Base-by-base conservation (phyloP, 2,797 vertebrate genomes). In the Catharus ustulatus region DNA sequence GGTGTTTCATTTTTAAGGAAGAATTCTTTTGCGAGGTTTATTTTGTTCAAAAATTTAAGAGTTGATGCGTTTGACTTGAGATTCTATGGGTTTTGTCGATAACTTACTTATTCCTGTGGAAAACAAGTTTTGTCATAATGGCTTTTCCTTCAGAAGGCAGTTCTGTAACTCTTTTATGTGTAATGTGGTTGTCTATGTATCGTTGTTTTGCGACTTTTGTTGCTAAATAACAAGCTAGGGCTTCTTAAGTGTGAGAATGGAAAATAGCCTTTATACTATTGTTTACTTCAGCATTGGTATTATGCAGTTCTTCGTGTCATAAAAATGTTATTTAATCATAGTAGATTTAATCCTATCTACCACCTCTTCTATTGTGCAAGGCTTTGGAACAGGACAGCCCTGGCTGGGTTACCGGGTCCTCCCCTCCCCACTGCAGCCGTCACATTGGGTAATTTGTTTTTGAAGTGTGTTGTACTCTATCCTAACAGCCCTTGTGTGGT, bases 401-500 rank as follows among this genome's bases (percentile, higher is more conserved):
- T 73, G 0, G 0, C 29, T 89, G 40, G 15, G 26, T 52, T 82
- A 4, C 26, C 5, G 36, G 38, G 30, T 59, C 40, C 13, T 76
- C 16, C 24, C 19, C 11, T 68, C 62, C 20, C 13, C 38, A 1
- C 6, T 64, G 72, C 29, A 62, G 27, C 46, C 1, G 0, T 54
- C 36, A 24, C 4, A 5, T 58, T 22, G n/a, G n/a, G 32, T 81
- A 83, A 54, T 81, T 74, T 73, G 64, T n/a, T 51, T 61, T 78
- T 67, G 61, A 77, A 90, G 51, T 40, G 14, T 73, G n/a, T 64
- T 78, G 66, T 69, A 29, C 27, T 92, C 51, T 6, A 40, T 79
- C 17, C 72, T 90, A 86, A 58, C 43, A 95, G 46, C 23, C 59
- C 48, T 55, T 84, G n/a, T 19, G 45, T 89, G 32, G 66, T 73